phyloP scores from a whole-genome alignment of 2,888 invertebrate genomes.

The Habroteleia sp. region DNA sequence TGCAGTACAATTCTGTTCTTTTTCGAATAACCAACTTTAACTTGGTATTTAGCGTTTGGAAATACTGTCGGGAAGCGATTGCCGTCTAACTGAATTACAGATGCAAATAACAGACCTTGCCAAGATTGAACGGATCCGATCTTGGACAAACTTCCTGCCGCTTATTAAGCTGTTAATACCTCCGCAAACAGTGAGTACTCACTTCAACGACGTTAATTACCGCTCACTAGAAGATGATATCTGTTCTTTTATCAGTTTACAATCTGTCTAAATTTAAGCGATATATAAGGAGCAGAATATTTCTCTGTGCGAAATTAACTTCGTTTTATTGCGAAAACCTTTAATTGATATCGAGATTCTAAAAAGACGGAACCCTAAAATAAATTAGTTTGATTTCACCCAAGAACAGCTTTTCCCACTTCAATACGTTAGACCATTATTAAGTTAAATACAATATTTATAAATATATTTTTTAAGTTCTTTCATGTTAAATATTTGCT shows the following conservation, averaged over 20 bases:
- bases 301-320: constrained; percentile 31
- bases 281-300: constrained; percentile 48
- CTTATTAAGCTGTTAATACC: constrained; percentile 78
- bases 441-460: no score
- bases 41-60: constrained; percentile 73
- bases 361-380: no score
- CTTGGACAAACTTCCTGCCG: constrained; percentile 72
- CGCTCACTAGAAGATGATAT: constrained; percentile 49
- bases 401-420: no score
- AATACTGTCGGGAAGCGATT: constrained; percentile 65
- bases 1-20: background rate
- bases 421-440: no score
- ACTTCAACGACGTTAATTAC: constrained; percentile 64
- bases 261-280: constrained; percentile 52
- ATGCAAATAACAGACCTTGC: constrained; percentile 79
- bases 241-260: constrained; percentile 53
- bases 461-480: no score
- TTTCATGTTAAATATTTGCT: no score
- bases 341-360: constrained; percentile 19
- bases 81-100: constrained; percentile 76
- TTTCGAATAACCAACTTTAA: constrained; percentile 28
- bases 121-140: constrained; percentile 77
- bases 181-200: constrained; percentile 69
- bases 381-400: no score
- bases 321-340: constrained; percentile 23